Percentiles rank a stretch among this genome's conserved stretches.
Conservation (phyloP, 2,797 vertebrate genomes). For the Catostomus latipinnis region DNA sequence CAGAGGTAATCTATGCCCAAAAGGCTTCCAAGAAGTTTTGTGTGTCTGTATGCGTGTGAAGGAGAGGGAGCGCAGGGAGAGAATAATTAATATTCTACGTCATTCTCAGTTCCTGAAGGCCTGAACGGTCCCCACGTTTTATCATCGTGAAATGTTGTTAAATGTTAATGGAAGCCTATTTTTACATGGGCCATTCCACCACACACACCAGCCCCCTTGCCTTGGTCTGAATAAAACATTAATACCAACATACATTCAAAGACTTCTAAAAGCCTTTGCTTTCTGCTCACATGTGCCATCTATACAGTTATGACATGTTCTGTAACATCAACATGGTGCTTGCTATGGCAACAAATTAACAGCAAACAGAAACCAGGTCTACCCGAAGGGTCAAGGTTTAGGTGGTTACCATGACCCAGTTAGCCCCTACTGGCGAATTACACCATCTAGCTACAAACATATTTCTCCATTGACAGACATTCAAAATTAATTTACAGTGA, state of each 20-base stretch:
- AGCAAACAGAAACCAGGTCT: too few relatives aligned
- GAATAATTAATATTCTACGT: slow-evolving; percentile 50
- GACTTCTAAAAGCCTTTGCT: not conserved
- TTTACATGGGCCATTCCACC: slow-evolving; percentile 55
- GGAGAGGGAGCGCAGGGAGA: slow-evolving; percentile 4
- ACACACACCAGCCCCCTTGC: slow-evolving; percentile 10
- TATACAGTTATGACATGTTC: not conserved
- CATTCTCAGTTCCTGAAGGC: slow-evolving; percentile 41
- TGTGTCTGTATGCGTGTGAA: not conserved
- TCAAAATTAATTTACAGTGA: too few relatives aligned
- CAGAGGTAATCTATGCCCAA: slow-evolving; percentile 20
- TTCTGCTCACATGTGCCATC: not conserved
- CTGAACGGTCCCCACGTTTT: slow-evolving; percentile 41
- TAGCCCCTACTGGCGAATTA: too few relatives aligned
- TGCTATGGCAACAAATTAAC: not conserved
- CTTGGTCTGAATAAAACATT: slow-evolving; percentile 23
- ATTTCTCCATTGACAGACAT: too few relatives aligned
- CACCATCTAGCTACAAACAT: too few relatives aligned
- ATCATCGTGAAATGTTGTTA: slow-evolving; percentile 57
- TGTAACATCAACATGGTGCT: not conserved
- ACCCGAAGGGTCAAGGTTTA: too few relatives aligned
- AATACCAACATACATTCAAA: slow-evolving; percentile 16
- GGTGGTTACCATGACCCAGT: too few relatives aligned
- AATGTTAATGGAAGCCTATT: slow-evolving; percentile 60
- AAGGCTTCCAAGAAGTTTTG: slow-evolving; percentile 21